Percentiles rank a stretch among this genome's conserved stretches.
Evolutionary conservation across 2,797 vertebrate genomes (phyloP).

Genomic region (Phalloptychus januarius): DNA sequence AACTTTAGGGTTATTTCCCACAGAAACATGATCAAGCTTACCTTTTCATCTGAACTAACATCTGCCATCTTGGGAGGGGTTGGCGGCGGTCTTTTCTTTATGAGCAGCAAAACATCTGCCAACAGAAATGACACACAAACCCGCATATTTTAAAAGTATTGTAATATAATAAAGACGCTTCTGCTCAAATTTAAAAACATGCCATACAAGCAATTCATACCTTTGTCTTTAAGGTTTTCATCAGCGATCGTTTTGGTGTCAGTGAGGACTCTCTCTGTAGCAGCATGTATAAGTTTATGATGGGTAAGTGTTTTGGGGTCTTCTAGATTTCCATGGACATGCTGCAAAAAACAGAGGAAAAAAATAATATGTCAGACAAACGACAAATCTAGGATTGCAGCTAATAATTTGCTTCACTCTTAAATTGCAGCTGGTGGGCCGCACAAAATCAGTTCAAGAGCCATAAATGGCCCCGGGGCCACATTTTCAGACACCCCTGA

Average conservation of each 20-base stretch:
- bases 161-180: not conserved
- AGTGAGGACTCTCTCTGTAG: slow-evolving; percentile 90
- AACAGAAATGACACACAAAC: slow-evolving; percentile 10
- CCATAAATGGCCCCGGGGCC: too few species aligned
- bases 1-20: not conserved
- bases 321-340: slow-evolving; percentile 90
- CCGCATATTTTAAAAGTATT: not conserved
- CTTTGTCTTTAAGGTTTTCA: slow-evolving; percentile 93
- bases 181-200: not conserved
- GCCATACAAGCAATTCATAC: slow-evolving; percentile 62
- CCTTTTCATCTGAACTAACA: slow-evolving; percentile 92
- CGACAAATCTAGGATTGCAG: not conserved
- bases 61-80: slow-evolving; percentile 91
- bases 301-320: slow-evolving; percentile 95
- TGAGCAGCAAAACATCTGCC: slow-evolving; percentile 89
- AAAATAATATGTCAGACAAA: slow-evolving; percentile 1
- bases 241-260: slow-evolving; percentile 91
- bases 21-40: slow-evolving; percentile 51
- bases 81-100: slow-evolving; percentile 90
- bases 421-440: too few species aligned
- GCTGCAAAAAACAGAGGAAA: slow-evolving; percentile 75
- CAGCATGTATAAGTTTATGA: slow-evolving; percentile 93
- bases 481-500: too few species aligned
- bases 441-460: too few species aligned
- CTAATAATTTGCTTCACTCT: too few species aligned